Percentiles rank a stretch among this genome's conserved stretches.
These are phyloP conservation scores for Callipepla californica DNA, from an alignment of 2,113 vertebrate genomes.

Conservation along the genomic window DNA sequence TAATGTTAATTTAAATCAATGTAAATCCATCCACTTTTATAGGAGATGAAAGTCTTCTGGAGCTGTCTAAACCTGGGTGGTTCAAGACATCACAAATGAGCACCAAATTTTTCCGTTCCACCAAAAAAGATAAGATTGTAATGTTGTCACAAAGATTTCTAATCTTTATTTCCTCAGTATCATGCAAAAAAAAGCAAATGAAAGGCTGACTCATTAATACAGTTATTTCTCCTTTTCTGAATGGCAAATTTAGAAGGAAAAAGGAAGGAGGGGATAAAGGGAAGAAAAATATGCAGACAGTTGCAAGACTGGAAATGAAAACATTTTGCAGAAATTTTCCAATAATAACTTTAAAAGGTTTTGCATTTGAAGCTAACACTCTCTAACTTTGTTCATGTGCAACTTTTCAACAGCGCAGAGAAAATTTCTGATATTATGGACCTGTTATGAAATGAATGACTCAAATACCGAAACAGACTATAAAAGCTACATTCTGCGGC, in stretches of 20 bases:
- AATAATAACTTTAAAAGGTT: neutral
- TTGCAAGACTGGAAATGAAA: neutral
- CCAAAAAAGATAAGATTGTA: neutral
- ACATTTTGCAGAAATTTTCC: neutral
- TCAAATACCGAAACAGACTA: neutral
- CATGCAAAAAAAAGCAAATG: neutral
- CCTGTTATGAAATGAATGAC: neutral
- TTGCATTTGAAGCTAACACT: fast-evolving
- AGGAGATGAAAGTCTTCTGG: neutral
- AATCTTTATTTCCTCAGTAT: neutral
- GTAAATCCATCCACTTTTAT: neutral
- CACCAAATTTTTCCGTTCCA: neutral
- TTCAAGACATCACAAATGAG: neutral
- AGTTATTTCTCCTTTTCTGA: neutral
- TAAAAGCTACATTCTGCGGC: neutral
- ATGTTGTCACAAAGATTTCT: neutral
- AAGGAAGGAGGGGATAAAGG: neutral
- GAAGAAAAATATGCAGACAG: neutral
- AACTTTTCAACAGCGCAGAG: neutral
- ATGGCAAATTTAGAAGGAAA: neutral
- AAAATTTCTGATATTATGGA: neutral
- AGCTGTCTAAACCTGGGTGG: neutral
- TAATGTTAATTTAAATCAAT: neutral
- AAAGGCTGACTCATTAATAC: neutral
- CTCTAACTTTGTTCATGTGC: neutral